Base-by-base conservation (phyloP, 2,888 invertebrate genomes). In the Trichopoda pennipes region DNA sequence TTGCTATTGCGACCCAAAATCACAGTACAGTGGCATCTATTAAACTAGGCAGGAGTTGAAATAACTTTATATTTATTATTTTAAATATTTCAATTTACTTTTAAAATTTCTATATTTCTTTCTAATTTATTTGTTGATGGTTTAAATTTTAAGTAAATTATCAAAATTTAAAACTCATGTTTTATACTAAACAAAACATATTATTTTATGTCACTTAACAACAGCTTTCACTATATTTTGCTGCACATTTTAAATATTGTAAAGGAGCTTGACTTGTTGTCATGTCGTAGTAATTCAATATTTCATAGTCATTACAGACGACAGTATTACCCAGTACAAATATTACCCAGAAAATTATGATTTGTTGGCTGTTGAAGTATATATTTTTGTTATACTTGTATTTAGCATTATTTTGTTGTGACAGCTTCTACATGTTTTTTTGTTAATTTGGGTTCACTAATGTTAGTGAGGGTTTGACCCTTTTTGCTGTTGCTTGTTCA, bases 311-410 rank as follows among this genome's bases (percentile, higher is more conserved):
- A 35, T 61, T 7, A 14, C 23, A 28, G 19, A 28, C 42, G 35
- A n/a, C n/a, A 56, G 38, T 35, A 74, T 12, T 38, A 21, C 44
- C 38, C 28, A 21, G 51, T n/a, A 49, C 55, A 64, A 56, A 49
- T 35, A 74, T 12, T 38, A 21, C 44, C 38, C 28, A 21, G 51
- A 68, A 81, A 78, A 79, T 75, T 84, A 78, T 84, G 81, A 84
- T 81, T 84, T 84, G 81, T 79, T 75, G 74, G 81, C 75, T 74
- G 74, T 16, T 75, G 60, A 60, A 55, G 42, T 72, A 35, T 28
- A 32, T 12, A 7, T 64, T 63, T 58, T 28, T 32, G 47, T 19
- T 51, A 38, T 35, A 47, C 19, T 38, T 4, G 17, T 6, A 16
- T 56, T 58, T 49, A 1, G 4, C 9, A 56, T 21, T 49, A 19